These are phyloP conservation scores for Hydrochoerus hydrochaeris DNA, from an alignment of 2,113 vertebrate genomes.

Conservation along the genomic window DNA sequence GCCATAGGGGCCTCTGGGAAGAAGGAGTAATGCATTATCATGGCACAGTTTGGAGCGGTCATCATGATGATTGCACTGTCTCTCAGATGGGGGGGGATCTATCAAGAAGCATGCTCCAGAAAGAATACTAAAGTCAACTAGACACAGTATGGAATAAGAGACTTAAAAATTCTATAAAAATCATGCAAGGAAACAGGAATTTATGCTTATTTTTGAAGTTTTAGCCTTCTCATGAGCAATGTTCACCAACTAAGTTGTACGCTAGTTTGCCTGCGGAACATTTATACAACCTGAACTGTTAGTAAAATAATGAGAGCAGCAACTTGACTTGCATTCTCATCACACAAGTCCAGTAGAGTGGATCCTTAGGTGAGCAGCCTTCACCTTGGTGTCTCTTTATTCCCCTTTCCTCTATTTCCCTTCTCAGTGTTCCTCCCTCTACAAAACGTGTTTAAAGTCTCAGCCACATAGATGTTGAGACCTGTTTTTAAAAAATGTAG, in stretches of 20 bases:
- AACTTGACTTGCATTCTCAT: not conserved
- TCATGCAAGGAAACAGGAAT: not conserved
- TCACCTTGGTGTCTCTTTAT: conserved; percentile 48
- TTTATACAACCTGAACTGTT: conserved; percentile 30
- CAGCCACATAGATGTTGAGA: conserved; percentile 31
- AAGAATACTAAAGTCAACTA: conserved; percentile 41
- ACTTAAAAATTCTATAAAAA: conserved; percentile 41
- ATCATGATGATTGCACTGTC: too few relatives aligned
- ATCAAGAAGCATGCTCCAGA: not conserved
- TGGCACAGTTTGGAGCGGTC: too few relatives aligned
- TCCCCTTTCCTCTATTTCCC: conserved; percentile 41
- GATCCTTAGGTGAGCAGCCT: not conserved
- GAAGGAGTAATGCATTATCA: too few relatives aligned
- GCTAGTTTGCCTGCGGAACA: not conserved
- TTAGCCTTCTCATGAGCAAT: not conserved
- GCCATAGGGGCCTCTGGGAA: too few relatives aligned
- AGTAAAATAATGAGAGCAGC: not conserved
- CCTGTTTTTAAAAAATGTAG: not conserved
- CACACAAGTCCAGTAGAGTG: not conserved
- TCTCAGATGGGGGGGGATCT: too few relatives aligned
- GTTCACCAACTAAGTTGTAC: not conserved
- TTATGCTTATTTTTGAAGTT: not conserved
- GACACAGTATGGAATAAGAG: conserved; percentile 29
- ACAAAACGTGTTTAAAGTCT: conserved; percentile 46
- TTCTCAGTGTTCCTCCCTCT: not conserved